phyloP scores from a whole-genome alignment of 2,888 invertebrate species.

The Xestobium rufovillosum region DNA sequence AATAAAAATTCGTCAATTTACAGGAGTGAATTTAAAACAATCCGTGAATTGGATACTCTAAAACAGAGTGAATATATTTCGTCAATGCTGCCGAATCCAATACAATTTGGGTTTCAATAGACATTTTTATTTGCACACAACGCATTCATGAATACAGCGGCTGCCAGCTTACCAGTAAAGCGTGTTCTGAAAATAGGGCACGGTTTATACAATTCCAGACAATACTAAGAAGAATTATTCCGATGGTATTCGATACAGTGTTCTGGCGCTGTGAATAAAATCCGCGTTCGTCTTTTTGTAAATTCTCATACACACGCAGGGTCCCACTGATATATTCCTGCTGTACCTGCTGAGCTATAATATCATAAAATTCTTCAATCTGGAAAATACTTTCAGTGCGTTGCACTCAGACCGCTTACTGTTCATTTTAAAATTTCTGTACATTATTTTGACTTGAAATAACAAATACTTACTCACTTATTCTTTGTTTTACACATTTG shows the following conservation, averaged over 20 bases:
- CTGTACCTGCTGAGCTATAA: slow-evolving; percentile 1
- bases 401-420: too few relatives aligned
- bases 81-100: not conserved
- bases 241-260: not conserved
- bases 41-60: too few relatives aligned
- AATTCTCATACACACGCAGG: slow-evolving; percentile 3
- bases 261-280: slow-evolving; percentile 1
- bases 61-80: not conserved
- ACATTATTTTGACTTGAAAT: too few relatives aligned
- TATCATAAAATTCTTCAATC: slow-evolving; percentile 1
- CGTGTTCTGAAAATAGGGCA: too few relatives aligned
- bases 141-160: not conserved
- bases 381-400: not conserved
- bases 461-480: too few relatives aligned
- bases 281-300: slow-evolving; percentile 1
- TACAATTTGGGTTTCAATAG: not conserved
- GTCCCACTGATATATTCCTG: not conserved
- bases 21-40: too few relatives aligned
- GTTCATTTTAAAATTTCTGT: too few relatives aligned
- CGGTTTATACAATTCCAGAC: not conserved
- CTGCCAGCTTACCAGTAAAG: too few relatives aligned
- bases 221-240: not conserved
- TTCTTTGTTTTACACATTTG: too few relatives aligned
- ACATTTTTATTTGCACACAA: not conserved
- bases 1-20: too few relatives aligned